Conservation (phyloP, 2,797 vertebrate genomes). For the Babyrousa celebensis region DNA sequence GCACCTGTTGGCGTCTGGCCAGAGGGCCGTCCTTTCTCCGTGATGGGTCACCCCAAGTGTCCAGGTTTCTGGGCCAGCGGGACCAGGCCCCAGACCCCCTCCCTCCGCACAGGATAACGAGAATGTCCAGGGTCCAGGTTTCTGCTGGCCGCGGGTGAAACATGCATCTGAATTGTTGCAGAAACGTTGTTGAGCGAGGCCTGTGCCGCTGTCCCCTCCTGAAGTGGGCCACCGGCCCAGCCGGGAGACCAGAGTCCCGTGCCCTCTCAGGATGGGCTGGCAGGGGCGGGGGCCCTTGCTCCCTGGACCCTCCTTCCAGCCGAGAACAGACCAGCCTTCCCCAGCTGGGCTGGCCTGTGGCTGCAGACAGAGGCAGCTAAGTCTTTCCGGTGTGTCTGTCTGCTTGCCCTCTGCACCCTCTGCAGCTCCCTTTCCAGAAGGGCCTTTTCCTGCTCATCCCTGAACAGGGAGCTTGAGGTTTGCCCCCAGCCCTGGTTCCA, state of each 20-base stretch:
- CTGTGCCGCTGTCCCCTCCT: fast-evolving
- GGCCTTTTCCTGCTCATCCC: neutral
- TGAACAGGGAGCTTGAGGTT: fast-evolving
- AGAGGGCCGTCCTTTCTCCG: neutral
- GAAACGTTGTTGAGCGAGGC: fast-evolving
- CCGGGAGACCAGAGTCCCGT: neutral
- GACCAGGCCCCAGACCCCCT: neutral
- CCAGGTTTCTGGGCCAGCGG: neutral
- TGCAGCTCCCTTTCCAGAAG: neutral
- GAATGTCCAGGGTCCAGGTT: fast-evolving
- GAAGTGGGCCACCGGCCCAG: fast-evolving
- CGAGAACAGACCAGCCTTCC: fast-evolving
- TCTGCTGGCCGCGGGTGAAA: neutral
- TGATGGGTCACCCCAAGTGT: fast-evolving
- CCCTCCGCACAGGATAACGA: fast-evolving
- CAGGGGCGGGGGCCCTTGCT: fast-evolving
- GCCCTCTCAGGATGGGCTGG: fast-evolving
- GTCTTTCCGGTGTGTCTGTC: fast-evolving
- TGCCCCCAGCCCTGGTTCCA: fast-evolving
- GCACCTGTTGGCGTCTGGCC: neutral
- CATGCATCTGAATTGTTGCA: fast-evolving
- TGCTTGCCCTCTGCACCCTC: fast-evolving
- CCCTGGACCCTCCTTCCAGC: fast-evolving
- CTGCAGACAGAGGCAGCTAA: fast-evolving
- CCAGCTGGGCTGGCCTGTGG: no score